These are phyloP conservation scores for Rhinopomastus cyanomelas DNA, from an alignment of 2,113 vertebrate genomes.

Conservation along the genomic window DNA sequence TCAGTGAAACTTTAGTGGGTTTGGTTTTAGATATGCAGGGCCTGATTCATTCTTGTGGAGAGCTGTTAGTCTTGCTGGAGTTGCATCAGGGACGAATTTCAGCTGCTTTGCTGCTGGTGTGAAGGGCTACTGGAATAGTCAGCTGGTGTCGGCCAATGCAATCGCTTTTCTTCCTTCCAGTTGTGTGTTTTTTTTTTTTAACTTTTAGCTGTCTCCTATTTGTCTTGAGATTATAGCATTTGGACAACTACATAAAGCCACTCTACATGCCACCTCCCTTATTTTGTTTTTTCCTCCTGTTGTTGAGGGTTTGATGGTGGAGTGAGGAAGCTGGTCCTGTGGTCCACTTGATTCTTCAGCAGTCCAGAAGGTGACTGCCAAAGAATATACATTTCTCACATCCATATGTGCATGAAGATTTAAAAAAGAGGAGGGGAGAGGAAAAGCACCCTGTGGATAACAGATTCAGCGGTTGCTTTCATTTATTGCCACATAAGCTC, in stretches of 20 bases:
- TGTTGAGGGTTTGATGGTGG: not conserved
- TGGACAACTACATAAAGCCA: not conserved
- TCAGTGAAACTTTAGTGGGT: slow-evolving; percentile 61
- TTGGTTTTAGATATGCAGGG: slow-evolving; percentile 65
- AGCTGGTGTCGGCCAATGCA: slow-evolving; percentile 52
- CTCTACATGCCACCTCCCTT: fast-evolving
- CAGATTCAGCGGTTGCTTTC: not conserved
- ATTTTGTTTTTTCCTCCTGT: not conserved
- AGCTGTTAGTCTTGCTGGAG: slow-evolving; percentile 11
- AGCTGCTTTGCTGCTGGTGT: slow-evolving; percentile 31
- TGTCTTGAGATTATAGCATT: not conserved
- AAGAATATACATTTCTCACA: slow-evolving; percentile 7
- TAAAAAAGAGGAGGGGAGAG: not conserved
- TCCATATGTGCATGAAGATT: slow-evolving; percentile 5
- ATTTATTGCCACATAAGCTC: not conserved
- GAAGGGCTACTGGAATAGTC: slow-evolving; percentile 32
- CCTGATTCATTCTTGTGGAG: slow-evolving; percentile 6
- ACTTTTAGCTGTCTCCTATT: not conserved
- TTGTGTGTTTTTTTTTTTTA: not conserved
- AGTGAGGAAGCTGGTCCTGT: not conserved
- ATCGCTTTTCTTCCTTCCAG: slow-evolving; percentile 4
- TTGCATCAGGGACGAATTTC: slow-evolving; percentile 24
- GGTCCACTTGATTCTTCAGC: not conserved
- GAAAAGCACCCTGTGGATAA: not conserved
- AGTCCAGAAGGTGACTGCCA: not conserved